These are phyloP conservation scores for Echeneis naucrates DNA, from an alignment of 2,797 vertebrate genomes.

Conservation along the genomic window DNA sequence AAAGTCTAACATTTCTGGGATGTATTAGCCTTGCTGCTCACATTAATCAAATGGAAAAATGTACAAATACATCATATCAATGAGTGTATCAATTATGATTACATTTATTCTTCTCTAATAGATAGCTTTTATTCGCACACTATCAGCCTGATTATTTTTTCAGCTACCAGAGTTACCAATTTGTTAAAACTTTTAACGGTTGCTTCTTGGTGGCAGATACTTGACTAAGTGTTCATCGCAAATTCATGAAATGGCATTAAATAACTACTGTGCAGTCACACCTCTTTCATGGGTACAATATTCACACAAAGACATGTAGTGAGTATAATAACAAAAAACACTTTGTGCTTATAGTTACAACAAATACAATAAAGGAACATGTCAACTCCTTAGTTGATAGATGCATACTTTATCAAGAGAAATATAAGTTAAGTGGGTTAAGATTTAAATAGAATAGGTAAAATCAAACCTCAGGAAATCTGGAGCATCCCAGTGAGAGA, in stretches of 20 bases:
- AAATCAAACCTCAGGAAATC: too few relatives aligned
- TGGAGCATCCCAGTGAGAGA: not conserved
- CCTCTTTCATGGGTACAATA: not conserved
- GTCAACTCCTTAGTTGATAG: not conserved
- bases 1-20: constrained; percentile 11
- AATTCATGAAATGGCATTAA: not conserved
- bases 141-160: not conserved
- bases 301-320: not conserved
- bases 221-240: not conserved
- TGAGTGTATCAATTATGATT: not conserved
- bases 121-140: not conserved
- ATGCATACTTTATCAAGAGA: not conserved
- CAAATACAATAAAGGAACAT: not conserved
- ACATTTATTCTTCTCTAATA: not conserved
- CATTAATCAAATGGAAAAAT: not conserved
- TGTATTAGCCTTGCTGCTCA: not conserved
- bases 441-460: too few relatives aligned
- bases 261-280: too few relatives aligned
- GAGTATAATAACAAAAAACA: not conserved
- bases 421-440: not conserved
- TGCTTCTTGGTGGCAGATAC: not conserved
- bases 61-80: not conserved
- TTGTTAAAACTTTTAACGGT: not conserved
- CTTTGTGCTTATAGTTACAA: not conserved
- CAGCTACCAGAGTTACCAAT: not conserved